Conservation (phyloP, 2,797 vertebrate genomes). For the Nothura maculosa region DNA sequence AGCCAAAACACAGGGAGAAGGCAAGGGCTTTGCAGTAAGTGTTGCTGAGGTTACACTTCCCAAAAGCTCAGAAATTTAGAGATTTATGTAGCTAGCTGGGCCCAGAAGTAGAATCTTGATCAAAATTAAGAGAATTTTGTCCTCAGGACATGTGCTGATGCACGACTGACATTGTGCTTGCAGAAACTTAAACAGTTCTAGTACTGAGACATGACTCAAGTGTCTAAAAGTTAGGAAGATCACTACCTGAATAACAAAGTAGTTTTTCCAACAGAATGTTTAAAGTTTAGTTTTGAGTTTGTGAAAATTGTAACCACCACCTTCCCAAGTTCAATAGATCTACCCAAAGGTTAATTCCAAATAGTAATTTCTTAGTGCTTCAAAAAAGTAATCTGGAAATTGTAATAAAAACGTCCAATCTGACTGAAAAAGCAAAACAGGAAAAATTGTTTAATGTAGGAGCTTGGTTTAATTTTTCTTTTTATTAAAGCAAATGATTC, state of each 20-base stretch:
- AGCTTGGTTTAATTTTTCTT: not conserved
- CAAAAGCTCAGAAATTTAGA: not conserved
- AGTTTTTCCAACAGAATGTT: not conserved
- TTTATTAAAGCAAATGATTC: not conserved
- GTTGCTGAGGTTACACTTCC: not conserved
- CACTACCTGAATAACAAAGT: not conserved
- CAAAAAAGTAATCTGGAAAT: not conserved
- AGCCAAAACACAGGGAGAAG: not conserved
- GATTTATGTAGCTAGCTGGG: not conserved
- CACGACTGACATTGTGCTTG: not conserved
- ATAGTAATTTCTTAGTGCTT: not conserved
- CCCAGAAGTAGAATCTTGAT: not conserved
- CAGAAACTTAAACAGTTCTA: not conserved
- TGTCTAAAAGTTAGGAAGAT: not conserved
- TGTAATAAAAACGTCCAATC: not conserved
- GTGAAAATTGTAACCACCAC: not conserved
- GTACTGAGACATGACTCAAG: not conserved
- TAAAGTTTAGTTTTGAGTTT: not conserved
- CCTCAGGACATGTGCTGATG: rapidly evolving
- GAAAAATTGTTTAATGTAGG: not conserved
- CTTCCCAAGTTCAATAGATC: not conserved
- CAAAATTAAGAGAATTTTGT: not conserved
- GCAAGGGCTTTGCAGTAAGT: not conserved
- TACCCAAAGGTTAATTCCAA: not conserved
- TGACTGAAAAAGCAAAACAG: not conserved